These are phyloP conservation scores for Philantomba maxwellii DNA, from an alignment of 2,113 vertebrate genomes.

Conservation along the genomic window DNA sequence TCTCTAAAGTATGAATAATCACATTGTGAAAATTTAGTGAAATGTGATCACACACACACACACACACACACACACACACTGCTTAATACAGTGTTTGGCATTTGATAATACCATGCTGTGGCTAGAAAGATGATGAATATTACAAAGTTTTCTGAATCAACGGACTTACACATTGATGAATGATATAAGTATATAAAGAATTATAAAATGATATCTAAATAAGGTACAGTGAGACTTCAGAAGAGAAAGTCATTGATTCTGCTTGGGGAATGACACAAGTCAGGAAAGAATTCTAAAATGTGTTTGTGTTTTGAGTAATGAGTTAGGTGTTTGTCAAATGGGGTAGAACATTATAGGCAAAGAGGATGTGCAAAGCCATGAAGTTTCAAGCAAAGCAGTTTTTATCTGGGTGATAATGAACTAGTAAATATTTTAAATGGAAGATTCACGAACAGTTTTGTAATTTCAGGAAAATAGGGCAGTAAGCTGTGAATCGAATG, in stretches of 20 bases:
- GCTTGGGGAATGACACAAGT: neutral
- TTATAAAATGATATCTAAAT: neutral
- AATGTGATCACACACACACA: neutral
- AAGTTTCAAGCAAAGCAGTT: neutral
- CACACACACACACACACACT: neutral
- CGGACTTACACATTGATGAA: neutral
- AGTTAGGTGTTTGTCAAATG: neutral
- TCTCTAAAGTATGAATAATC: neutral
- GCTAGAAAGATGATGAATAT: neutral
- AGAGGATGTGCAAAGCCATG: neutral
- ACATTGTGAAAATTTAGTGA: neutral
- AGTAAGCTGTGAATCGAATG: neutral
- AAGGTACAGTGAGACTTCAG: neutral
- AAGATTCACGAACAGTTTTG: neutral
- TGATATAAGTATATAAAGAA: neutral
- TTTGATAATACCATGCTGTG: neutral
- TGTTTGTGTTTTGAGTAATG: neutral
- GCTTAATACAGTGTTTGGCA: neutral
- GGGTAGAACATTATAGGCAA: neutral
- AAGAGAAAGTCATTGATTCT: neutral
- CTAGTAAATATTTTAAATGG: neutral
- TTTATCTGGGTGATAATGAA: neutral
- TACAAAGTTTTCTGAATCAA: neutral
- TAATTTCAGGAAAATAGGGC: neutral
- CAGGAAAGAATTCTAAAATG: neutral